These are phyloP conservation scores for Corythornis vintsioides DNA, from an alignment of 2,113 vertebrate species.

Conservation along the genomic window DNA sequence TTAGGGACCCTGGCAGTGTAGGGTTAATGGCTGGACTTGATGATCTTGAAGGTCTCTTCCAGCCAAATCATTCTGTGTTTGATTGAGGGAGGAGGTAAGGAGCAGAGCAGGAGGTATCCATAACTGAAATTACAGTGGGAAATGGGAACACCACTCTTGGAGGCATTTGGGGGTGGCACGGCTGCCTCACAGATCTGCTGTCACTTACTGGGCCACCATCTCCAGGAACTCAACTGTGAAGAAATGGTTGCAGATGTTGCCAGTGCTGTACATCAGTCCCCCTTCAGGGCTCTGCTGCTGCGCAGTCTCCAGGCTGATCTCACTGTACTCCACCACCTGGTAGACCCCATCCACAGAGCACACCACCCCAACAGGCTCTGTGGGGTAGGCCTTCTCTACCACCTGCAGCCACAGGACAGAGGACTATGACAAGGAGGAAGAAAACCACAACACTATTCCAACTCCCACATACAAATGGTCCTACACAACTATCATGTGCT, in stretches of 20 bases:
- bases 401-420: constrained; percentile 78
- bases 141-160: background rate
- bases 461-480: background rate
- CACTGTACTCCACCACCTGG: constrained; percentile 96
- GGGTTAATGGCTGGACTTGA: no score
- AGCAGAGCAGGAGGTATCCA: background rate
- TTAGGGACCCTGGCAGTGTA: no score
- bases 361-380: constrained; percentile 91
- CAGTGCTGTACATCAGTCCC: constrained; percentile 80
- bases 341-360: constrained; percentile 83
- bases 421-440: background rate
- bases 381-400: constrained; percentile 86
- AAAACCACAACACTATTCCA: background rate
- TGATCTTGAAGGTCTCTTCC: no score
- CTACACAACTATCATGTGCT: rapidly evolving
- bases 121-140: background rate
- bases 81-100: background rate
- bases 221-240: constrained; percentile 88
- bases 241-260: constrained; percentile 97
- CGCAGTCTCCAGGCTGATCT: constrained; percentile 79
- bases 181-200: background rate
- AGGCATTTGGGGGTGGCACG: background rate
- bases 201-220: constrained; percentile 81
- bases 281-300: constrained; percentile 71
- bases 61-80: background rate